Conservation (phyloP, 2,113 vertebrate species). For the Pollachius pollachius region DNA sequence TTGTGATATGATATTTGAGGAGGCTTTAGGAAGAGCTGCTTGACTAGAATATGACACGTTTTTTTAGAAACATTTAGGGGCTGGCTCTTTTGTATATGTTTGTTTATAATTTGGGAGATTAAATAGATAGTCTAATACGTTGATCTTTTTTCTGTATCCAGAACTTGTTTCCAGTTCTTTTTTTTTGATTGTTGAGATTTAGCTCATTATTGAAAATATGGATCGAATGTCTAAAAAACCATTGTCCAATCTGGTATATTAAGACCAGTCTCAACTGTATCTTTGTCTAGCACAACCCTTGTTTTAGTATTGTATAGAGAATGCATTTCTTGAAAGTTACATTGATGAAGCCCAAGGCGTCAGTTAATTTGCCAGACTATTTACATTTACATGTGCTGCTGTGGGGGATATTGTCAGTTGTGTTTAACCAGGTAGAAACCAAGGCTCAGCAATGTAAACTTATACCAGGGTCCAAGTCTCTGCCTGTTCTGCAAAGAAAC, state of each 20-base stretch:
- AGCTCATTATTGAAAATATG: background rate
- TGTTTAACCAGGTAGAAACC: slow-evolving; percentile 23
- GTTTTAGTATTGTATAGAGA: background rate
- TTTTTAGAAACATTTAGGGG: no score
- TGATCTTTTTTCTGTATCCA: background rate
- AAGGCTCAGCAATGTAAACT: slow-evolving; percentile 47
- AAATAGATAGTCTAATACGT: background rate
- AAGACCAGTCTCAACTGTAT: background rate
- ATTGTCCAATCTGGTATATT: background rate
- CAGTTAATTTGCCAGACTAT: background rate
- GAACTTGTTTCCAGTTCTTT: background rate
- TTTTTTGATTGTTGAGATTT: background rate
- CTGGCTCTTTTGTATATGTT: no score
- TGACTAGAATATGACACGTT: no score
- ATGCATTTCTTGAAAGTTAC: background rate
- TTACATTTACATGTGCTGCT: slow-evolving; percentile 40
- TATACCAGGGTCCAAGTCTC: slow-evolving; percentile 46
- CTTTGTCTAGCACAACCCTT: background rate
- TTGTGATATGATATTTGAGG: background rate
- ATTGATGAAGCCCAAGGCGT: no score
- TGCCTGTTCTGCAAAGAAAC: slow-evolving; percentile 63
- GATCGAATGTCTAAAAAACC: background rate
- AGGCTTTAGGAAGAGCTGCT: no score
- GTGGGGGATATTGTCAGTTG: slow-evolving; percentile 14
- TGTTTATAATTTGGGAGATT: no score